Percentiles rank a stretch among this genome's conserved stretches.
Evolutionary conservation across 2,113 vertebrate species (phyloP).

Genomic region (Strigops habroptila): DNA sequence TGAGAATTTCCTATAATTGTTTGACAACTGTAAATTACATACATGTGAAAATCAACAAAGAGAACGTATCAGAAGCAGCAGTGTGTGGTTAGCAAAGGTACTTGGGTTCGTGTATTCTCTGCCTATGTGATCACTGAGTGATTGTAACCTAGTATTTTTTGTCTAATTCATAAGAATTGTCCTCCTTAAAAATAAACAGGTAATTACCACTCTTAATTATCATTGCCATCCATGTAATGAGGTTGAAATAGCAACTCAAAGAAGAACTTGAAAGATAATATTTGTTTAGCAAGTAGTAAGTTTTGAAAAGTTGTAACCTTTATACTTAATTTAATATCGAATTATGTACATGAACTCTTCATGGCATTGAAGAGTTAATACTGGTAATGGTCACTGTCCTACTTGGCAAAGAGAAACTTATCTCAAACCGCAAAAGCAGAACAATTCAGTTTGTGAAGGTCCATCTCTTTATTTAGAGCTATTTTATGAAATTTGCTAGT

Average conservation of each 20-base stretch:
- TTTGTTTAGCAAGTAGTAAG: background rate
- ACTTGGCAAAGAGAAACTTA: background rate
- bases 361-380: background rate
- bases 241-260: background rate
- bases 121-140: background rate
- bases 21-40: background rate
- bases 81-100: background rate
- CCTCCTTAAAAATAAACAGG: background rate
- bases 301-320: background rate
- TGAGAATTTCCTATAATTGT: background rate
- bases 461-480: background rate
- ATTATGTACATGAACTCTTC: background rate
- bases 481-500: background rate
- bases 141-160: background rate
- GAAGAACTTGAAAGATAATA: background rate
- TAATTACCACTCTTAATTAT: background rate
- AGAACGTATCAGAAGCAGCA: background rate
- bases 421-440: background rate
- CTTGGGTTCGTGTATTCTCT: background rate
- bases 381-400: background rate
- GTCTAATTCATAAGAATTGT: background rate
- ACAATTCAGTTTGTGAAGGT: background rate
- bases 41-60: background rate
- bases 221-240: background rate
- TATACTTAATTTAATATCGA: background rate